Evolutionary conservation across 2,113 vertebrate genomes (phyloP), one percentile per base, ranked within the genome.

Genomic region (Lepisosteus oculatus): DNA sequence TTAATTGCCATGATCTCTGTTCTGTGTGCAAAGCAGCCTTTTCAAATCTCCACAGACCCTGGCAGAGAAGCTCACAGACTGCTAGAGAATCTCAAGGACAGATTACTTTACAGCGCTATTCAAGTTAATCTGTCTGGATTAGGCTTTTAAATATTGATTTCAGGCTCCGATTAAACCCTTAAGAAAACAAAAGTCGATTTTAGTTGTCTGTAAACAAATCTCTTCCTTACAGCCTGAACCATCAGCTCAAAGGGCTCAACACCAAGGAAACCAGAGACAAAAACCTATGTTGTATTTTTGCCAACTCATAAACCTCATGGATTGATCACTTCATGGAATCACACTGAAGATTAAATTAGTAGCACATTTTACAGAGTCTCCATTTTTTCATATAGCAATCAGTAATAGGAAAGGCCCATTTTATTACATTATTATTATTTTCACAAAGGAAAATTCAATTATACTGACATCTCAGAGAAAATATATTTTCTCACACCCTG

Each of bases 121-220:
- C 56, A 43, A 61, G 14, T 61, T 61, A 69, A 59, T 69, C 68
- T 69, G 68, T 59, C 68, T 69, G 68, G 56, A 69, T 69, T 69
- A 69, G 56, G 68, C 55, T 61, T 69, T 57, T 44, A 64, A 42
- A 64, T 64, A 69, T 69, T 59, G 68, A 69, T 44, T 69, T 4
- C 55, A 6, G 15, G 55, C 55, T 14, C 56, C 14, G 14, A 69
- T 12, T 55, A 69, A 56, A 43, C 55, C 55, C 13, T 42, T n/a
- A 69, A 68, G 67, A 68, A 68, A 29, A 55, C 67, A 68, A 68
- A 68, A 69, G 7, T 57, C 68, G 11, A 69, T 69, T 61, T 69
- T 57, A 59, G 41, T 59, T 59, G 55, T 69, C 55, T 59, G 17
- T 43, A 59, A 59, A 57, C 54, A 61, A 69, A 55, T 47, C 45